These are phyloP conservation scores for Catharus bicknelli DNA, from an alignment of 2,113 vertebrate species.

Conservation along the genomic window DNA sequence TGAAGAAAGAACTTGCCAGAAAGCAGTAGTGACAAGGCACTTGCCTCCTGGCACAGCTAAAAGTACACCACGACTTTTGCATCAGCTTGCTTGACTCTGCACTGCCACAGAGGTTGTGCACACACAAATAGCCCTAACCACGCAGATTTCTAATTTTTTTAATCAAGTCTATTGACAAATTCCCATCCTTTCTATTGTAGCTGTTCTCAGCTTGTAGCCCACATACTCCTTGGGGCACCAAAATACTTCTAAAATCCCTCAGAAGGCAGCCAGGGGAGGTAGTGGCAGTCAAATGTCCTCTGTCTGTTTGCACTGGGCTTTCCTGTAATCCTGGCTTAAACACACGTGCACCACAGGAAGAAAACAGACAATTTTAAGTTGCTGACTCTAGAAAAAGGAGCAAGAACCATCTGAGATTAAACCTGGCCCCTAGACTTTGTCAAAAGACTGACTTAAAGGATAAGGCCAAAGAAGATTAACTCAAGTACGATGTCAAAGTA, in stretches of 20 bases:
- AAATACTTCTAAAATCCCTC: neutral
- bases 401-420: neutral
- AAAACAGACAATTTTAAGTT: conserved; percentile 29
- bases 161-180: neutral
- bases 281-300: neutral
- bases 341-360: neutral
- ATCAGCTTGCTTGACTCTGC: neutral
- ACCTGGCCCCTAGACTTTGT: conserved; percentile 11
- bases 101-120: neutral
- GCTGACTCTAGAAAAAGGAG: conserved; percentile 15
- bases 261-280: neutral
- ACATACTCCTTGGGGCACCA: neutral
- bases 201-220: neutral
- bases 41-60: neutral
- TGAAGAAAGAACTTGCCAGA: neutral
- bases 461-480: conserved; percentile 24
- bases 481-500: conserved; percentile 37
- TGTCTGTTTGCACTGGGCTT: neutral
- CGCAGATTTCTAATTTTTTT: neutral
- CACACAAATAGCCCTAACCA: neutral
- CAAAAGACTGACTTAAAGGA: neutral
- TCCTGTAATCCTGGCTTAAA: conserved; percentile 36
- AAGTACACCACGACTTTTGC: neutral
- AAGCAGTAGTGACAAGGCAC: neutral
- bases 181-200: neutral